Conservation (phyloP, 2,113 vertebrate genomes). For the Phalacrocorax carbo region DNA sequence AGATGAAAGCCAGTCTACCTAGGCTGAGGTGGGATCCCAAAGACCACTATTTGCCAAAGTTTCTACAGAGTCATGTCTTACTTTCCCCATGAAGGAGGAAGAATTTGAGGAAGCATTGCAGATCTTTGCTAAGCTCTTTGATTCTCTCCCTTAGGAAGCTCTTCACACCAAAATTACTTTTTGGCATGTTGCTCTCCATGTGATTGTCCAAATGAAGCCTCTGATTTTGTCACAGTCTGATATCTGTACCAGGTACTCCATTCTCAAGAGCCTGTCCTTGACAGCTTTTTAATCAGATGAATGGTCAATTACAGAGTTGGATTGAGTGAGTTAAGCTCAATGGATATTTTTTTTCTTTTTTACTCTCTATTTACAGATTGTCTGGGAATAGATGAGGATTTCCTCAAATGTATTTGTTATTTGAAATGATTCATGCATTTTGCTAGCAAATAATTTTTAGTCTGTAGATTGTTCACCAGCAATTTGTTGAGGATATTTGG, state of each 20-base stretch:
- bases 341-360: background rate
- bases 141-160: background rate
- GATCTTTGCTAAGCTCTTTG: background rate
- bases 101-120: background rate
- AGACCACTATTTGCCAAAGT: background rate
- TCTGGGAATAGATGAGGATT: conserved; percentile 27
- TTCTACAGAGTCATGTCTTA: background rate
- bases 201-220: background rate
- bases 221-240: conserved; percentile 4
- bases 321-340: background rate
- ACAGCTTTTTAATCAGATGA: conserved; percentile 22
- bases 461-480: conserved; percentile 16
- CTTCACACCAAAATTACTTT: background rate
- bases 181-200: background rate
- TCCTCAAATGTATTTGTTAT: conserved; percentile 40
- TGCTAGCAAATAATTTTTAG: conserved; percentile 39
- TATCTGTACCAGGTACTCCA: background rate
- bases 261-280: background rate
- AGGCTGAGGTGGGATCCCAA: background rate
- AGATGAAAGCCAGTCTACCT: background rate
- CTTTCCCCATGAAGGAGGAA: background rate
- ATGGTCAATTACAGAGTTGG: conserved; percentile 1
- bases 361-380: conserved; percentile 18
- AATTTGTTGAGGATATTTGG: conserved; percentile 47
- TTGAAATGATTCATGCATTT: conserved; percentile 51